These are phyloP conservation scores for Plotosus lineatus DNA, from an alignment of 2,113 vertebrate genomes.

Conservation along the genomic window DNA sequence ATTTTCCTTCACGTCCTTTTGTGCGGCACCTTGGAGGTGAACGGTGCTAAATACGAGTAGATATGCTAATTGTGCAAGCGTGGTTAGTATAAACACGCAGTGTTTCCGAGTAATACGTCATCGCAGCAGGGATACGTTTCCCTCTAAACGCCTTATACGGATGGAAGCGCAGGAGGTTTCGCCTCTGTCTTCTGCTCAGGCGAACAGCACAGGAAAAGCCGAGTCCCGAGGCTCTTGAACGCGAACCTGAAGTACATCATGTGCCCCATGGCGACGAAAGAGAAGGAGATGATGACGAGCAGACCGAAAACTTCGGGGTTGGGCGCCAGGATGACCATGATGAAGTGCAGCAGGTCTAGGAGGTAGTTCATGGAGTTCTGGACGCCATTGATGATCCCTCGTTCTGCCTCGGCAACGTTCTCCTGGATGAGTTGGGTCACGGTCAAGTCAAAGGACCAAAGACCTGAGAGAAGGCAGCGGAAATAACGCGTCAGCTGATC, in stretches of 20 bases:
- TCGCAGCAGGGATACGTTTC: constrained; percentile 53
- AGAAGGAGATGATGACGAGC: constrained; percentile 94
- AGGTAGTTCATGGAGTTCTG: constrained; percentile 99
- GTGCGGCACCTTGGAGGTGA: constrained; percentile 12
- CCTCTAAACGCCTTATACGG: constrained; percentile 62
- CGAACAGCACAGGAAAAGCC: constrained; percentile 83
- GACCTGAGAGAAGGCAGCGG: constrained; percentile 73
- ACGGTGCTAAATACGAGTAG: constrained; percentile 31
- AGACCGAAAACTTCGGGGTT: constrained; percentile 95
- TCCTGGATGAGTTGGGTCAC: constrained; percentile 98
- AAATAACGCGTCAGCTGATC: constrained; percentile 35
- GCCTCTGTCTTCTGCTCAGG: constrained; percentile 70
- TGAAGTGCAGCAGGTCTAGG: constrained; percentile 96
- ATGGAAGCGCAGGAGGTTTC: constrained; percentile 63
- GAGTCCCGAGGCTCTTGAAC: constrained; percentile 82
- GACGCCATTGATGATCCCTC: constrained; percentile 95
- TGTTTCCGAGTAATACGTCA: not conserved
- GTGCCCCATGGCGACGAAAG: constrained; percentile 95
- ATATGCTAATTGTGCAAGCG: constrained; percentile 35
- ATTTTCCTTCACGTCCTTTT: not conserved
- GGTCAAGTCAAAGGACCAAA: constrained; percentile 98
- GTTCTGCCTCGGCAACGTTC: constrained; percentile 93
- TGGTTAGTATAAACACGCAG: constrained; percentile 49
- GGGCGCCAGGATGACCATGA: constrained; percentile 98
- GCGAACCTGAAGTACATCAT: constrained; percentile 95